phyloP scores from a whole-genome alignment of 2,888 invertebrate genomes.

The Tholera decimalis region DNA sequence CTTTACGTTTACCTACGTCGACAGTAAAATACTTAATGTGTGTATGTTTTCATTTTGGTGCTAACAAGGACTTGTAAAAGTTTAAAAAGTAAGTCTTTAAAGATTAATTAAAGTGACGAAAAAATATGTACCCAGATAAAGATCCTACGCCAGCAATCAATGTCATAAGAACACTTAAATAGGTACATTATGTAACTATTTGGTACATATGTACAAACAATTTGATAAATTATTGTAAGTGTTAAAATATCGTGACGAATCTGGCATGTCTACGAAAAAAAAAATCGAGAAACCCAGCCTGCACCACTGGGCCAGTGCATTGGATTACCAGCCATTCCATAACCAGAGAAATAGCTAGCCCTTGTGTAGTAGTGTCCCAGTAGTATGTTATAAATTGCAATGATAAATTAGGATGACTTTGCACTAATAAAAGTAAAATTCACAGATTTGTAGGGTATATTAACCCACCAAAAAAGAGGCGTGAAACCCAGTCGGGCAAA shows the following conservation, averaged over 20 bases:
- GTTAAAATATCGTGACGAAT: no score
- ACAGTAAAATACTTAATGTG: slow-evolving; percentile 9
- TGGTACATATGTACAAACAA: no score
- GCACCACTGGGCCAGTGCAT: background rate
- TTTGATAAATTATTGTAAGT: no score
- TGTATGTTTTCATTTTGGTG: slow-evolving; percentile 9
- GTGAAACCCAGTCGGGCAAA: background rate
- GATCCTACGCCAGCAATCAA: no score
- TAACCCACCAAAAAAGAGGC: background rate
- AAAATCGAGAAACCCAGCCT: background rate
- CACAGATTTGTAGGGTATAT: background rate
- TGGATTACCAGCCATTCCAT: no score
- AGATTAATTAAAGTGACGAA: slow-evolving; percentile 21
- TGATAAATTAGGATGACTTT: background rate
- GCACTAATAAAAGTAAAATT: background rate
- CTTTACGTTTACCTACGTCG: background rate
- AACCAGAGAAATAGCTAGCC: no score
- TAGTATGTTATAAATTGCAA: no score
- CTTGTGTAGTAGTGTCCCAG: no score
- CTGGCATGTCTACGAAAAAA: background rate
- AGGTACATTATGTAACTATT: no score
- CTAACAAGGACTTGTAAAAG: slow-evolving; percentile 10
- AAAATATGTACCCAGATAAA: background rate
- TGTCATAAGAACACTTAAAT: background rate
- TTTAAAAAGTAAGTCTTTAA: slow-evolving; percentile 19